A percentile compares a stretch with the other conserved stretches of the same genome.
These are phyloP conservation scores for Osmerus eperlanus DNA, from an alignment of 2,113 vertebrate species.

Conservation along the genomic window DNA sequence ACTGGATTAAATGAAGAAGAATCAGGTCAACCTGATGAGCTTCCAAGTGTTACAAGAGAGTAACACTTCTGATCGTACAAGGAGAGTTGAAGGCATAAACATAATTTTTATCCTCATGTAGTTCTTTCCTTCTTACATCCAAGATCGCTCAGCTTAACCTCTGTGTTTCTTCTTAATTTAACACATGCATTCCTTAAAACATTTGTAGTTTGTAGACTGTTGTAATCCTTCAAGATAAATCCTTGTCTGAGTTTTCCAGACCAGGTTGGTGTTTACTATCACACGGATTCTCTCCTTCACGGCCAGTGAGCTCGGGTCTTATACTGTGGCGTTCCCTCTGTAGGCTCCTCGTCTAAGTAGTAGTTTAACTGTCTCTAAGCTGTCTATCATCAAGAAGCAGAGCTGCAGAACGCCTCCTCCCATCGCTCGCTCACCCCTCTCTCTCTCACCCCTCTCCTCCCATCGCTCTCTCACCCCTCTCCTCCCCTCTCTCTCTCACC, in stretches of 20 bases:
- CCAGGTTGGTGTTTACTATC: neutral
- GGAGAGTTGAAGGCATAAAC: too few species aligned
- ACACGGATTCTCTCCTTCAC: neutral
- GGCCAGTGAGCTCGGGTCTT: neutral
- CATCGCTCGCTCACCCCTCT: conserved; percentile 33
- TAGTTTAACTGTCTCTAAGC: conserved; percentile 20
- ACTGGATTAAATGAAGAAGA: conserved; percentile 6
- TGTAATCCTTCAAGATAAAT: too few species aligned
- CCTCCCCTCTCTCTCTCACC: conserved; percentile 4
- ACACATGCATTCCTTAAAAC: too few species aligned
- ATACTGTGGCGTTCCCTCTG: conserved; percentile 10
- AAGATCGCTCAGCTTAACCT: too few species aligned
- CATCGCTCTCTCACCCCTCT: conserved; percentile 34
- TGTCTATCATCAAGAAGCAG: conserved; percentile 54
- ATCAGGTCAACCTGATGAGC: conserved; percentile 10
- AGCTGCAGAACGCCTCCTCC: conserved; percentile 51
- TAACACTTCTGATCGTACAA: neutral
- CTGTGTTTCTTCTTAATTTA: too few species aligned
- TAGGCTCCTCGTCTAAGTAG: conserved; percentile 8
- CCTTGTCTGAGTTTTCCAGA: too few species aligned
- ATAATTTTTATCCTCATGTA: too few species aligned
- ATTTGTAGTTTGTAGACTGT: too few species aligned
- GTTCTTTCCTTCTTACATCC: too few species aligned
- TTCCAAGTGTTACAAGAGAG: conserved; percentile 29
- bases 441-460: conserved; percentile 21